Percentiles rank a stretch among this genome's conserved stretches.
Evolutionary conservation across 1,140 invertebrate species (phyloP).

Genomic region (Patella vulgata): DNA sequence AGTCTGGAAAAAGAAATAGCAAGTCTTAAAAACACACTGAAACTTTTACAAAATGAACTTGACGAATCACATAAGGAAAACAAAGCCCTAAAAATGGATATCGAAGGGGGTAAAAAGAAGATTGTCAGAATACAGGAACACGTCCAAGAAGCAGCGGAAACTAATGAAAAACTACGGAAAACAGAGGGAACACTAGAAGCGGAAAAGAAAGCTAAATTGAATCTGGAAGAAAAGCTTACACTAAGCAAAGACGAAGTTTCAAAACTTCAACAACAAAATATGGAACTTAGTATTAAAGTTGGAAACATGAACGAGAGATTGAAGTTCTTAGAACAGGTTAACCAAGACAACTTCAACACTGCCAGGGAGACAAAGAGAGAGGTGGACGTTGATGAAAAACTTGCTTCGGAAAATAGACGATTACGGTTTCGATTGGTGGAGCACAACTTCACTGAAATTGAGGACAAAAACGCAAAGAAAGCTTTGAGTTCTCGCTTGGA

Average conservation of each 20-base stretch:
- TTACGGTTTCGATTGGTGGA: slow-evolving; percentile 35
- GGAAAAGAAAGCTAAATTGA: no score
- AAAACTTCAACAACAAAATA: slow-evolving; percentile 1
- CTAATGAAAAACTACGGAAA: no score
- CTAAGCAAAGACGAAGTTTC: no score
- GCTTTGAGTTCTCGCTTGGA: slow-evolving; percentile 12
- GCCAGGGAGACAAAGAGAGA: neutral
- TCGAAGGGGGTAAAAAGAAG: slow-evolving; percentile 14
- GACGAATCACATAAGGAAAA: slow-evolving; percentile 17
- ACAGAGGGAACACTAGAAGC: no score
- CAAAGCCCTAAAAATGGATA: slow-evolving; percentile 10
- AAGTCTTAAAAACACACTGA: slow-evolving; percentile 11
- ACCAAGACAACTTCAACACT: no score
- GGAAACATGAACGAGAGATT: neutral
- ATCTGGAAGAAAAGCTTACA: no score
- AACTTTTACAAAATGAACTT: slow-evolving; percentile 6
- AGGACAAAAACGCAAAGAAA: slow-evolving; percentile 22
- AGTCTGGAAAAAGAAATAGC: slow-evolving; percentile 17
- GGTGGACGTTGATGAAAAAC: slow-evolving; percentile 12
- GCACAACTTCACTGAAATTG: slow-evolving; percentile 29
- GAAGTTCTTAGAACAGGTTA: no score
- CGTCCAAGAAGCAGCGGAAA: no score
- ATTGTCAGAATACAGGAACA: no score
- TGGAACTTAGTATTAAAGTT: slow-evolving; percentile 10
- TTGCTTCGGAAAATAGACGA: slow-evolving; percentile 29